phyloP scores from a whole-genome alignment of 2,797 vertebrate genomes.

The Crypturellus tataupa region DNA sequence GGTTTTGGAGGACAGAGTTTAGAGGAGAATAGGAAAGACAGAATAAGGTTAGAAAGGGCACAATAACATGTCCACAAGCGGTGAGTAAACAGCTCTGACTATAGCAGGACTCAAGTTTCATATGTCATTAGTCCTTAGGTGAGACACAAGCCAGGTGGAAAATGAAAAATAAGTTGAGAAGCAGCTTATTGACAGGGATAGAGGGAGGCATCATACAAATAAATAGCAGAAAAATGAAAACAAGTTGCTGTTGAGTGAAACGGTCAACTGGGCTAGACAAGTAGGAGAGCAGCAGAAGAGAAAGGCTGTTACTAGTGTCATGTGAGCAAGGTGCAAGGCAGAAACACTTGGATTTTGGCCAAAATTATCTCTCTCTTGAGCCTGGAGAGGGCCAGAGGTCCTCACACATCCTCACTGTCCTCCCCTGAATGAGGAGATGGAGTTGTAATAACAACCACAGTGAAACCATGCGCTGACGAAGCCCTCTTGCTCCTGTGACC shows the following conservation, averaged over 20 bases:
- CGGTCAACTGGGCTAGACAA: not conserved
- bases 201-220: not conserved
- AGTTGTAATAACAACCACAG: not conserved
- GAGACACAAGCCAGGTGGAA: not conserved
- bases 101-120: not conserved
- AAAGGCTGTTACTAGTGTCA: not conserved
- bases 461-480: not conserved
- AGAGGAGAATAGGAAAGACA: not conserved
- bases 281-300: not conserved
- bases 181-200: not conserved
- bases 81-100: not conserved
- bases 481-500: not conserved
- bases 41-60: not conserved
- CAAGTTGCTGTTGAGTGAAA: rapidly evolving
- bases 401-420: not conserved
- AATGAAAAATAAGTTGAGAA: not conserved
- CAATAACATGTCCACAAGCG: rapidly evolving
- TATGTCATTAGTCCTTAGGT: not conserved
- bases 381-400: not conserved
- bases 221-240: not conserved
- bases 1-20: not conserved
- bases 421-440: not conserved
- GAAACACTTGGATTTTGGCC: not conserved
- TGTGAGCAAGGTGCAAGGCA: not conserved
- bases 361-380: not conserved